A percentile compares a stretch with the other conserved stretches of the same genome.
phyloP scores from a whole-genome alignment of 2,797 vertebrate genomes.

The Hypotaenidia okinawae region DNA sequence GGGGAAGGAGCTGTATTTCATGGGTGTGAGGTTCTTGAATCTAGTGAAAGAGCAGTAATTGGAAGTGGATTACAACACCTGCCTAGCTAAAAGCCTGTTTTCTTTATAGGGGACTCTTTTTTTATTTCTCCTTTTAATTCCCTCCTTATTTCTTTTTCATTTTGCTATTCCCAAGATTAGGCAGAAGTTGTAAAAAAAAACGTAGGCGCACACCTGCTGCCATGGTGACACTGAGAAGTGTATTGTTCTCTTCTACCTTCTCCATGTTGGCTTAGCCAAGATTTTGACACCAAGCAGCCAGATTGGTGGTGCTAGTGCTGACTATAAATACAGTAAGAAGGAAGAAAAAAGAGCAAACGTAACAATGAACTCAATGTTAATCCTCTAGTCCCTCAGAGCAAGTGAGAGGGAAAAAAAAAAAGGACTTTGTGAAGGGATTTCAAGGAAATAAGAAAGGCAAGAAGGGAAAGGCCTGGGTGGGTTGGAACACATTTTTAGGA shows the following conservation, averaged over 20 bases:
- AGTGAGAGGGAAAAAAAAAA: accelerated
- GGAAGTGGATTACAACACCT: not conserved
- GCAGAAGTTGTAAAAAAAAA: not conserved
- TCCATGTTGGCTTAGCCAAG: not conserved
- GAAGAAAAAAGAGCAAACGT: not conserved
- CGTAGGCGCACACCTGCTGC: not conserved
- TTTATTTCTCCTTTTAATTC: not conserved
- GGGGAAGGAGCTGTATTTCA: not conserved
- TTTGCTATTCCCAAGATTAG: not conserved
- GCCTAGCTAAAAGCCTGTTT: not conserved
- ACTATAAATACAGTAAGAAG: not conserved
- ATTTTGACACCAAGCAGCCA: not conserved
- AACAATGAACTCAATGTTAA: not conserved
- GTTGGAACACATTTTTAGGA: not conserved
- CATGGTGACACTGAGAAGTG: not conserved
- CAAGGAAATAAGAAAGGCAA: not conserved
- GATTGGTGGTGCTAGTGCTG: not conserved
- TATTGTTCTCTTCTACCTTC: not conserved
- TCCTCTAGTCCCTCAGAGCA: not conserved
- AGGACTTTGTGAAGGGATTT: not conserved
- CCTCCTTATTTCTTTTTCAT: not conserved
- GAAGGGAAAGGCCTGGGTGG: not conserved
- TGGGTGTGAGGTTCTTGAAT: not conserved
- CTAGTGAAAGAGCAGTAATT: not conserved
- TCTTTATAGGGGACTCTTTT: not conserved